Conservation (phyloP, 2,797 vertebrate genomes). For the Chrosomus eos region DNA sequence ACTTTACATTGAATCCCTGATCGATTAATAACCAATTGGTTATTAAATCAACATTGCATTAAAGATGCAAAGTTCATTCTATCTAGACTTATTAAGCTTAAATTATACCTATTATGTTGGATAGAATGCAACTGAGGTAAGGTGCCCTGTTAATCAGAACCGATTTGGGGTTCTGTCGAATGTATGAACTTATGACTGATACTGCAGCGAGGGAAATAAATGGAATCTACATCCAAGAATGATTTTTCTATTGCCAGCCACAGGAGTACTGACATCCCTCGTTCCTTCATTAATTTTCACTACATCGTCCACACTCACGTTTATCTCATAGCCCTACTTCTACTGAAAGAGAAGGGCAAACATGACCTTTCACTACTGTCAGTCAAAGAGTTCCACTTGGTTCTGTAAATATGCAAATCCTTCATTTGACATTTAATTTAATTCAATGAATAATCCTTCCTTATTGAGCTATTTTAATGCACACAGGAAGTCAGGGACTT, state of each 20-base stretch:
- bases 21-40: neutral
- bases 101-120: no score
- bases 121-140: no score
- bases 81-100: neutral
- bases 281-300: no score
- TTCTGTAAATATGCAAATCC: neutral
- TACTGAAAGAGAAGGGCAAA: neutral
- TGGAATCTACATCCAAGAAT: conserved; percentile 53
- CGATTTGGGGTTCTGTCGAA: conserved; percentile 55
- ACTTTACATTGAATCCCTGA: neutral
- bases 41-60: conserved; percentile 18
- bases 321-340: neutral
- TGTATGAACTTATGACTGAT: conserved; percentile 61
- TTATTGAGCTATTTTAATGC: neutral
- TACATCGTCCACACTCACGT: neutral
- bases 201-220: conserved; percentile 64
- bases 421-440: neutral
- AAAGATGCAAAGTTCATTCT: conserved; percentile 14
- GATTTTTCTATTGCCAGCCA: conserved; percentile 48
- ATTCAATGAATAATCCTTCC: neutral
- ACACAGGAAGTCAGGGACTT: conserved; percentile 3
- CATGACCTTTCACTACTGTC: neutral
- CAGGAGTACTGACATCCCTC: conserved; percentile 54
- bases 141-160: conserved; percentile 24
- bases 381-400: neutral